These are phyloP conservation scores for Tragelaphus buxtoni DNA, from an alignment of 2,113 vertebrate genomes.

Conservation along the genomic window DNA sequence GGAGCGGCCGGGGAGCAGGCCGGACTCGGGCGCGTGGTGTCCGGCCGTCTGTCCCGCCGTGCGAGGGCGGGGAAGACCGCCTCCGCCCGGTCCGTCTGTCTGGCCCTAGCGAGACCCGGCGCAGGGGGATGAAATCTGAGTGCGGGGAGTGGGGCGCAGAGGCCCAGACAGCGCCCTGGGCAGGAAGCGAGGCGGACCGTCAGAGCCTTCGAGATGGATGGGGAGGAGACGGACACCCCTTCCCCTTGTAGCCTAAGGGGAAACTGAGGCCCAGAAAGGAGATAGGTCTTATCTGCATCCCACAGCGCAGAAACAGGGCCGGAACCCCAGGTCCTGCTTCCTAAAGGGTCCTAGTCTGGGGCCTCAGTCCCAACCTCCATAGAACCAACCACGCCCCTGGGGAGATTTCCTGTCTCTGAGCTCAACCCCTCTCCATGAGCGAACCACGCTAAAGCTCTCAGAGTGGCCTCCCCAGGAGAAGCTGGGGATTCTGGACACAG, in stretches of 20 bases:
- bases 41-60: not conserved
- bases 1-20: not conserved
- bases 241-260: not conserved
- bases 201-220: not conserved
- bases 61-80: not conserved
- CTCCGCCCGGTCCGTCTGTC: not conserved
- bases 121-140: not conserved
- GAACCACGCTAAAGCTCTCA: not conserved
- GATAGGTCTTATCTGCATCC: not conserved
- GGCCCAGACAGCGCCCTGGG: not conserved
- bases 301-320: not conserved
- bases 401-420: not conserved
- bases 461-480: not conserved
- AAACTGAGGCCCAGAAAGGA: conserved; percentile 2
- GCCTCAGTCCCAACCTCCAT: rapidly evolving
- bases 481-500: not conserved
- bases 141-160: not conserved
- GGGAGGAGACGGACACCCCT: not conserved
- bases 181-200: not conserved
- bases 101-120: rapidly evolving
- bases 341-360: not conserved
- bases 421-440: not conserved
- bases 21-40: not conserved
- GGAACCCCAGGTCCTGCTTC: not conserved
- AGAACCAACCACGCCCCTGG: not conserved